These are phyloP conservation scores for Gephyroberyx darwinii DNA, from an alignment of 2,797 vertebrate species.

Conservation along the genomic window DNA sequence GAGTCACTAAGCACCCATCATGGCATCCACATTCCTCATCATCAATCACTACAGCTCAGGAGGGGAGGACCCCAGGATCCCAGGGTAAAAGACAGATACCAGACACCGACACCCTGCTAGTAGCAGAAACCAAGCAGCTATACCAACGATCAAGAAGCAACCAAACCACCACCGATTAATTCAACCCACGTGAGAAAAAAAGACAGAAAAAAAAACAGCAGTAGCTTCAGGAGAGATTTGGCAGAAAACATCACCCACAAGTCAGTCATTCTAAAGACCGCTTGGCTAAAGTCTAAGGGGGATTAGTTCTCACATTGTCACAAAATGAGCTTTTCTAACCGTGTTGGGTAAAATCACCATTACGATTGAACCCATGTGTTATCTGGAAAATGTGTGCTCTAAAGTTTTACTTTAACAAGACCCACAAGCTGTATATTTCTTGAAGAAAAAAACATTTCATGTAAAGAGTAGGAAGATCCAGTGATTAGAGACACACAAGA, in stretches of 20 bases:
- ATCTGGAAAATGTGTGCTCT: conserved; percentile 14
- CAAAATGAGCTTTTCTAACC: not conserved
- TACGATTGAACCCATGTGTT: conserved; percentile 14
- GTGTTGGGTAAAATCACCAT: conserved; percentile 25
- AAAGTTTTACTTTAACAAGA: conserved; percentile 51
- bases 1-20: conserved; percentile 44
- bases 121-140: conserved; percentile 42
- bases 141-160: conserved; percentile 53
- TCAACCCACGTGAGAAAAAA: conserved; percentile 37
- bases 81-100: conserved; percentile 52
- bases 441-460: conserved; percentile 39
- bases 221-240: conserved; percentile 41
- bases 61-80: conserved; percentile 45
- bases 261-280: conserved; percentile 28
- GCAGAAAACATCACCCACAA: conserved; percentile 45
- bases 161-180: conserved; percentile 76
- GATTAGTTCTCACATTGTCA: not conserved
- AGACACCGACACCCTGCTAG: conserved; percentile 65
- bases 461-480: conserved; percentile 45
- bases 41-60: conserved; percentile 57
- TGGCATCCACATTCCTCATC: conserved; percentile 55
- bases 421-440: conserved; percentile 83
- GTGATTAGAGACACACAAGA: conserved; percentile 50
- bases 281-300: not conserved
- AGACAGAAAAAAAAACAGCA: conserved; percentile 25